Base-by-base conservation (phyloP, 2,888 invertebrate genomes). In the Steinernema scapterisci region DNA sequence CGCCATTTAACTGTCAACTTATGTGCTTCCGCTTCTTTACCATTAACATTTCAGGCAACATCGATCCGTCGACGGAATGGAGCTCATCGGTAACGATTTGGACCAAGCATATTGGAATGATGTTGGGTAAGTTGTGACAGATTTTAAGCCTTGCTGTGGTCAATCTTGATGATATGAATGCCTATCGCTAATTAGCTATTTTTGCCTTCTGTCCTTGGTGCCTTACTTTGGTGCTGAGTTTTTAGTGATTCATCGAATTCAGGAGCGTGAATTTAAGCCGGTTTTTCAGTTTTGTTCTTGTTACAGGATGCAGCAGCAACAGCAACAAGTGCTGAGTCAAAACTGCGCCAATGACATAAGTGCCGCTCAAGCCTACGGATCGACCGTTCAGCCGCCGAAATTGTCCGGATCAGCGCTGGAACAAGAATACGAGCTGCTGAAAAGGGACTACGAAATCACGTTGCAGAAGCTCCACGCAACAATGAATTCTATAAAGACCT, bases 401-500 rank as follows among this genome's bases (percentile, higher is more conserved):
- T 31, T 63, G 16, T 11, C 31, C 31, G 63, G 63, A 31, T 16
- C 27, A n/a, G 63, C 63, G 31, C 63, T 63, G 21, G 63, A 63
- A 38, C 63, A 63, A 38, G 63, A 63, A 31, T 63, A 63, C 19
- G 76, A 73, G 16, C 31, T 73, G n/a, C 56, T 79, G 45, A 56
- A 76, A 51, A 73, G 77, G 11, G 86, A 86, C 71, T 83, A 84
- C 70, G 75, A 77, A 31, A 76, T 81, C 48, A 75, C 82, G 1
- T 79, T 84, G 52, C 83, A 86, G 71, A 86, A 86, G 75, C 74
- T 85, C 43, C 85, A 86, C 71, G 81, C 75, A 44, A 71, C 81
- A 87, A 99, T 99, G 97, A 97, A 97, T 90, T 96, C 95, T 90
- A 99, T 99, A 89, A 97, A 97, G 91, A 97, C 97, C 74, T 99